Conservation (phyloP, 2,113 vertebrate species). For the Gasterosteus aculeatus region DNA sequence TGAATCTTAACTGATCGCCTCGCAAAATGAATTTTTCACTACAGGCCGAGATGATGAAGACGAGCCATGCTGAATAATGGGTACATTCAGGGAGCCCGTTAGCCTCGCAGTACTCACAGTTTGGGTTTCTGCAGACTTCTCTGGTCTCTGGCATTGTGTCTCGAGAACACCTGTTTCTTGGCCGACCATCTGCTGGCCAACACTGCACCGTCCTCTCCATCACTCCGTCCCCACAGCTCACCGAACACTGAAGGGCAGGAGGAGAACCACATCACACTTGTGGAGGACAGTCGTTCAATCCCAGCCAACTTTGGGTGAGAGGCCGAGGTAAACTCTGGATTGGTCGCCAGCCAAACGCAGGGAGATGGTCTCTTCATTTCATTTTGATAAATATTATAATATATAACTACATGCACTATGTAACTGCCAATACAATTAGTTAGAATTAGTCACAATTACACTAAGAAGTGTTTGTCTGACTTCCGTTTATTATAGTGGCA, state of each 20-base stretch:
- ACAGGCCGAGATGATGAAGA: constrained; percentile 25
- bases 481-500: background rate
- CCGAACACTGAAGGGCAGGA: constrained; percentile 84
- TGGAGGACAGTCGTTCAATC: background rate
- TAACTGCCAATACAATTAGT: background rate
- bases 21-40: constrained; percentile 41
- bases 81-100: background rate
- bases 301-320: too few relatives aligned
- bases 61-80: constrained; percentile 15
- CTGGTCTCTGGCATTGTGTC: constrained; percentile 85
- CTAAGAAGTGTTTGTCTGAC: background rate
- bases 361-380: too few relatives aligned
- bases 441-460: background rate
- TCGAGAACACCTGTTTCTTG: constrained; percentile 80
- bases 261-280: constrained; percentile 4
- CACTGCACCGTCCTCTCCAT: constrained; percentile 91
- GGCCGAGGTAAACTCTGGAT: too few relatives aligned
- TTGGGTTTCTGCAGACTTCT: constrained; percentile 84
- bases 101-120: constrained; percentile 84
- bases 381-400: background rate
- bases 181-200: constrained; percentile 81
- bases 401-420: too few relatives aligned
- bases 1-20: constrained; percentile 41
- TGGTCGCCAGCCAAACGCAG: too few relatives aligned
- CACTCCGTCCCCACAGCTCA: constrained; percentile 88